These are phyloP conservation scores for Equus quagga DNA, from an alignment of 2,113 vertebrate genomes.

Conservation along the genomic window DNA sequence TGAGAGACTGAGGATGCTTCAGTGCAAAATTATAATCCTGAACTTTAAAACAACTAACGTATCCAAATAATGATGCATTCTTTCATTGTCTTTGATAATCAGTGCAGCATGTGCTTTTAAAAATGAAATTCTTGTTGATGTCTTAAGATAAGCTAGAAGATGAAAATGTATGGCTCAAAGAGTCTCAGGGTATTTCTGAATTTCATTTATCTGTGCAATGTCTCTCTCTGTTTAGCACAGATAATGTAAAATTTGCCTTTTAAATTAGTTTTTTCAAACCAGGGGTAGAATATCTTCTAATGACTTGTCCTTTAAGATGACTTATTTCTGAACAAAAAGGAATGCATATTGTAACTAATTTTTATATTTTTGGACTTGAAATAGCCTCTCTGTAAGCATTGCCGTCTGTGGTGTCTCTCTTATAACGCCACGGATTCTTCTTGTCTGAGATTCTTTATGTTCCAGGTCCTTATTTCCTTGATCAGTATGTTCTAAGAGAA, in stretches of 20 bases:
- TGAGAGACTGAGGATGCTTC: neutral
- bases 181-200: neutral
- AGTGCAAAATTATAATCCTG: neutral
- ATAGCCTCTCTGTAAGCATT: neutral
- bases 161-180: neutral
- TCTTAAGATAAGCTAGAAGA: neutral
- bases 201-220: neutral
- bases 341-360: neutral
- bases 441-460: neutral
- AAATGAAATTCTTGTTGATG: neutral
- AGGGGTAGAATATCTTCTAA: neutral
- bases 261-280: neutral
- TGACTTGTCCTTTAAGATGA: neutral
- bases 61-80: neutral
- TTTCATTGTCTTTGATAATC: neutral
- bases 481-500: neutral
- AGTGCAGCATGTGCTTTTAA: neutral
- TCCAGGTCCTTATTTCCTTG: constrained; percentile 31
- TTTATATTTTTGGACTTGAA: neutral
- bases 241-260: constrained; percentile 29
- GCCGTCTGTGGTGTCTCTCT: neutral
- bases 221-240: neutral
- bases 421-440: neutral
- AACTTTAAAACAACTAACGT: neutral
- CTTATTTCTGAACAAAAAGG: constrained; percentile 27